phyloP scores from a whole-genome alignment of 2,888 invertebrate genomes.

The Zootermopsis nevadensis region DNA sequence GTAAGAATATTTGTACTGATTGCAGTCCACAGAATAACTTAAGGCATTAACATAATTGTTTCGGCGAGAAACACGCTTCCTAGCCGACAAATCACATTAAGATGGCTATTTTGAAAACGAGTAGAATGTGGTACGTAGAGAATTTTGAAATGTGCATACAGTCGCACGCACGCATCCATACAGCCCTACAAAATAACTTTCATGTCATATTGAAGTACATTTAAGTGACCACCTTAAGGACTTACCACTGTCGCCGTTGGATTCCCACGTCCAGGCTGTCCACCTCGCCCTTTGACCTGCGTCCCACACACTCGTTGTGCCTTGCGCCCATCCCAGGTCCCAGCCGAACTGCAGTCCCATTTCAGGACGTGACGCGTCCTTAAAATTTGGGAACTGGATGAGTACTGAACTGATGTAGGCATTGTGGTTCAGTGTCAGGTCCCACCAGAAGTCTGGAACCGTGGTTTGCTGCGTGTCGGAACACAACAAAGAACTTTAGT shows the following conservation, averaged over 20 bases:
- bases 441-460: constrained; percentile 27
- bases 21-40: too few relatives aligned
- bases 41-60: too few relatives aligned
- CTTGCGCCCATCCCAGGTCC: background rate
- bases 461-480: background rate
- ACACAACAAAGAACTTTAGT: background rate
- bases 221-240: background rate
- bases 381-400: background rate
- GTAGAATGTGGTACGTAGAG: too few relatives aligned
- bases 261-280: constrained; percentile 3
- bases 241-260: background rate
- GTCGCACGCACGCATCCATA: too few relatives aligned
- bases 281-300: background rate
- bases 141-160: too few relatives aligned
- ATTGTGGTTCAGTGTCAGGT: background rate
- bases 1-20: too few relatives aligned
- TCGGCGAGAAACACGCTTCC: too few relatives aligned
- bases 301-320: background rate
- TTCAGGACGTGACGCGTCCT: too few relatives aligned
- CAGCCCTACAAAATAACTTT: too few relatives aligned
- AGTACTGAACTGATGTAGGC: background rate
- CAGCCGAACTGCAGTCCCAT: background rate
- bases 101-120: too few relatives aligned
- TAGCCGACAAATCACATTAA: too few relatives aligned
- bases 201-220: too few relatives aligned